These are phyloP conservation scores for Gibbula magus DNA, from an alignment of 2,888 invertebrate genomes.

Conservation along the genomic window DNA sequence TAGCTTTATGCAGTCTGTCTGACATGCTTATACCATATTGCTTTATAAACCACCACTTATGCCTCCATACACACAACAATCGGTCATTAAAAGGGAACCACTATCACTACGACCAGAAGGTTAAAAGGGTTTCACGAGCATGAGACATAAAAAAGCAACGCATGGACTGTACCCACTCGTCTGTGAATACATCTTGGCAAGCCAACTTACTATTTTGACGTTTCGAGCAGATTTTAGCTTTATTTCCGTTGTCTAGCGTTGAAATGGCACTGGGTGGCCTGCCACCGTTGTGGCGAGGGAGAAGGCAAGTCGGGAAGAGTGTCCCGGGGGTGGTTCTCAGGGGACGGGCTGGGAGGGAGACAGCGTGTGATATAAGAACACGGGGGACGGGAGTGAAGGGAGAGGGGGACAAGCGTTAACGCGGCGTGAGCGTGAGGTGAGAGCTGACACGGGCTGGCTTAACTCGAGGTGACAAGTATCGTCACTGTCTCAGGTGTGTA, in stretches of 20 bases:
- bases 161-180: neutral
- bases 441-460: neutral
- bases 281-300: neutral
- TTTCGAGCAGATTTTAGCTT: slow-evolving; percentile 10
- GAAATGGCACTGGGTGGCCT: no score
- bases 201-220: slow-evolving; percentile 4
- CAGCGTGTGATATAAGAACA: neutral
- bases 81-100: no score
- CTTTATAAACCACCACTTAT: no score
- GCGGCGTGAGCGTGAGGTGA: neutral
- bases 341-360: neutral
- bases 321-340: neutral
- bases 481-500: neutral
- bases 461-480: neutral
- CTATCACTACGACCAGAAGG: no score
- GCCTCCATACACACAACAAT: no score
- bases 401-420: neutral
- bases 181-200: slow-evolving; percentile 1
- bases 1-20: no score
- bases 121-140: neutral
- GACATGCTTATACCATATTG: no score
- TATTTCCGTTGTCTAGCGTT: neutral
- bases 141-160: slow-evolving; percentile 19
- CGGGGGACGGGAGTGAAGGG: neutral
- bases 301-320: neutral